Base-by-base conservation (phyloP, 2,113 vertebrate genomes). In the Anser cygnoides region DNA sequence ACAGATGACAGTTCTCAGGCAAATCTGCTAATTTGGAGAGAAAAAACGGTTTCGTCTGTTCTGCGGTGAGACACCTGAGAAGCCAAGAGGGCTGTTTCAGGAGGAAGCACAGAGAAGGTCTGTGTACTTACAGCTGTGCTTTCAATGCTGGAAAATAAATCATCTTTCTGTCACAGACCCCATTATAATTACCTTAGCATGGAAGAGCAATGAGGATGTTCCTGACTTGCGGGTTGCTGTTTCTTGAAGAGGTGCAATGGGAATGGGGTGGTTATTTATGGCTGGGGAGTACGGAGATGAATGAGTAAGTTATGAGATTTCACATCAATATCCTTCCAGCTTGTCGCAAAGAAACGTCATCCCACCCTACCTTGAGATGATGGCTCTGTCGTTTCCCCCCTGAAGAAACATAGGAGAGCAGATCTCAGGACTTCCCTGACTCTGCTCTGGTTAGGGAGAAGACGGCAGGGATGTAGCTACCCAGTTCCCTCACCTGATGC, bases 91-190 rank as follows among this genome's bases (percentile, higher is more conserved):
- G 76, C 57, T 61, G 76, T 77, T 93, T 78, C 65, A 52, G 88
- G 78, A 72, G 85, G 72, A 93, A 90, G 88, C 75, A 96, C 82
- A 95, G 92, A 92, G 75, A 89, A 92, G 79, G 57, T 84, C 90
- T 95, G 75, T 88, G 82, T 93, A 55, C 85, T 88, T 92, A 94
- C 90, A 96, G 85, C 93, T 92, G 88, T 77, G 92, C 92, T 96
- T 95, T 95, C 95, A 95, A 88, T 61, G 62, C 83, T 67, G 76
- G 59, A 81, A 94, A 96, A 93, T 83, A 96, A 92, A 96, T 95
- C 55, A 90, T 76, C 59, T 58, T 90, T 67, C 85, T 76, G 83
- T 75, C 82, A 86, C 85, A 74, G 90, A 71, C 54, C 61, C 88
- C 59, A 33, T 85, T 76, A 85, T 43, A 95, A 92, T 70, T 84